A percentile compares a stretch with the other conserved stretches of the same genome.
Conservation (phyloP, 1,140 invertebrate genomes). For the Zaprionus ghesquierei region DNA sequence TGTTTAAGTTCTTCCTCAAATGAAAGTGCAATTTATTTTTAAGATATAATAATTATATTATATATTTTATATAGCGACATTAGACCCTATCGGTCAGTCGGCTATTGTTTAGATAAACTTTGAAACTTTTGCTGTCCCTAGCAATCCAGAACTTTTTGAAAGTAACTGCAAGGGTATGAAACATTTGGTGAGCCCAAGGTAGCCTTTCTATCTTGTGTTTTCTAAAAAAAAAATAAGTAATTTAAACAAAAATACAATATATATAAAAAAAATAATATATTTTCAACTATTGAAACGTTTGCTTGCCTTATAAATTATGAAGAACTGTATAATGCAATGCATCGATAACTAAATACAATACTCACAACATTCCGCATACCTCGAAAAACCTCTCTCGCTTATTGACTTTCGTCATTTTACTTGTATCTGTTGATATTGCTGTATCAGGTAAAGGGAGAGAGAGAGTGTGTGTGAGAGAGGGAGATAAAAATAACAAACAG, state of each 20-base stretch:
- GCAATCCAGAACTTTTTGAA: no score
- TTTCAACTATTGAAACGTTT: background rate
- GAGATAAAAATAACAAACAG: conserved; percentile 39
- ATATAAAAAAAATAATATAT: background rate
- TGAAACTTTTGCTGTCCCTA: no score
- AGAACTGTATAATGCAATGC: background rate
- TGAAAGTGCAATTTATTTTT: no score
- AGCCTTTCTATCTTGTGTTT: no score
- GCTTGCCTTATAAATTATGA: background rate
- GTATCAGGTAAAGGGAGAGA: background rate
- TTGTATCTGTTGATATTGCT: conserved; percentile 3
- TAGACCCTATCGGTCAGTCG: no score
- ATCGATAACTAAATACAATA: background rate
- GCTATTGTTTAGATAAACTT: no score
- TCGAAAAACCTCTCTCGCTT: conserved; percentile 7
- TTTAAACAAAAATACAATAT: background rate
- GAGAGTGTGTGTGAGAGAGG: background rate
- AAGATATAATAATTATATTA: no score
- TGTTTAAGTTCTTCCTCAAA: no score
- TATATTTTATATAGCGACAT: no score
- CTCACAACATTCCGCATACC: background rate
- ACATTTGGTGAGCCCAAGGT: no score
- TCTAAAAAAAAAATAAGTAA: no score
- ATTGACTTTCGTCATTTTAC: conserved; percentile 17
- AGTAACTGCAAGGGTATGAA: no score